Base-by-base conservation (phyloP, 2,888 invertebrate species). In the Cryptocephalus moraei region DNA sequence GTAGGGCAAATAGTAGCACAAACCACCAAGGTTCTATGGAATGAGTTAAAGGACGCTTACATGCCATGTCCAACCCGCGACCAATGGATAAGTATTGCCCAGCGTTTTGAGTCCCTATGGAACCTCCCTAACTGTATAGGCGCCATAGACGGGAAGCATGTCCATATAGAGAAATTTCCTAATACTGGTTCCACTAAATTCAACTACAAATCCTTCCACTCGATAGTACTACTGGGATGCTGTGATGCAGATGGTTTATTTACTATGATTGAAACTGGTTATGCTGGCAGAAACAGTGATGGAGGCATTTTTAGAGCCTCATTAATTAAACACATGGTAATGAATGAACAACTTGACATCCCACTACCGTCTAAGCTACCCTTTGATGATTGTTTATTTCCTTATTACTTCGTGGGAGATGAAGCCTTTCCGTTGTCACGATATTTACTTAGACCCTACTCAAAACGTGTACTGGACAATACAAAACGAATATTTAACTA, bases 161-260 rank as follows among this genome's bases (percentile, higher is more conserved):
- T 61, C 11, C 41, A 56, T 39, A 62, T 62, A 40, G 48, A 63
- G 47, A 59, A 61, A 48, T 39, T 55, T 34, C 55, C 57, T 34
- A 34, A 34, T n/a, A 34, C 34, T 34, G 34, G 34, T 34, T 34
- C 34, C 9, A 34, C 9, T 13, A 59, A 61, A 47, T 63, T 46
- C 43, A 65, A 61, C 47, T 66, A 59, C 46, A 64, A 64, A 51
- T 9, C 9, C 2, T 58, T 55, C 44, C 57, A 61, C 50, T 62
- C 63, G 8, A 56, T 59, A 41, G 58, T 64, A 60, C 62, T 53
- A n/a, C n/a, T n/a, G n/a, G n/a, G n/a, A n/a, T n/a, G n/a, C n/a
- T n/a, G n/a, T n/a, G n/a, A n/a, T n/a, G 62, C 62, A 14, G 59
- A 63, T 53, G 60, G 60, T 10, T 22, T 55, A 12, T 65, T 65